These are phyloP conservation scores for Drosophila virilis DNA, from an alignment of 1,140 invertebrate genomes.

Conservation along the genomic window DNA sequence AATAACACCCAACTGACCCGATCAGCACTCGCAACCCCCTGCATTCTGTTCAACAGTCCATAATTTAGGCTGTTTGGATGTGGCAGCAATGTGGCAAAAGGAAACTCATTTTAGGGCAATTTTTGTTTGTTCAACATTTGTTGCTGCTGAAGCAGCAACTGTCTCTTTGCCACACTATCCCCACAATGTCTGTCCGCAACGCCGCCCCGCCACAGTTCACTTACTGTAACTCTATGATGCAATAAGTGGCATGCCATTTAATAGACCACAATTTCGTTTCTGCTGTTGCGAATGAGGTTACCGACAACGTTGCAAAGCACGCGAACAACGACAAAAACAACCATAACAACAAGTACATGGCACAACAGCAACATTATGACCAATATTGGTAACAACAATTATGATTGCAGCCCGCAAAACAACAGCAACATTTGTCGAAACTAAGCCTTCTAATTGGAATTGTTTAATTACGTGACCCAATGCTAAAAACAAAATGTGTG, in stretches of 20 bases:
- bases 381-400: constrained; percentile 9
- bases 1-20: not conserved
- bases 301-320: constrained; percentile 14
- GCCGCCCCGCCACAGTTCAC: not conserved
- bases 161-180: constrained; percentile 36
- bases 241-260: constrained; percentile 69
- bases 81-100: constrained; percentile 28
- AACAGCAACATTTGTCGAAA: constrained; percentile 13
- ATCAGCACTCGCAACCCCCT: not conserved
- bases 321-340: constrained; percentile 15
- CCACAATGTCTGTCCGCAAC: not conserved
- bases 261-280: constrained; percentile 66
- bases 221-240: constrained; percentile 38
- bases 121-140: constrained; percentile 33
- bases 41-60: not conserved
- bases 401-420: constrained; percentile 9
- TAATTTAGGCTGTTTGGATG: not conserved
- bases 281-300: constrained; percentile 44
- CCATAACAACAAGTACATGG: not conserved
- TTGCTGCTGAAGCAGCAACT: constrained; percentile 37
- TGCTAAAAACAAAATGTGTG: not conserved
- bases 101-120: constrained; percentile 58
- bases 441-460: constrained; percentile 27
- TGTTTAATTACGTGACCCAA: constrained; percentile 15
- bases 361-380: constrained; percentile 1